A percentile compares a stretch with the other conserved stretches of the same genome.
phyloP scores from a whole-genome alignment of 1,140 invertebrate species.

The Marisa cornuarietis region DNA sequence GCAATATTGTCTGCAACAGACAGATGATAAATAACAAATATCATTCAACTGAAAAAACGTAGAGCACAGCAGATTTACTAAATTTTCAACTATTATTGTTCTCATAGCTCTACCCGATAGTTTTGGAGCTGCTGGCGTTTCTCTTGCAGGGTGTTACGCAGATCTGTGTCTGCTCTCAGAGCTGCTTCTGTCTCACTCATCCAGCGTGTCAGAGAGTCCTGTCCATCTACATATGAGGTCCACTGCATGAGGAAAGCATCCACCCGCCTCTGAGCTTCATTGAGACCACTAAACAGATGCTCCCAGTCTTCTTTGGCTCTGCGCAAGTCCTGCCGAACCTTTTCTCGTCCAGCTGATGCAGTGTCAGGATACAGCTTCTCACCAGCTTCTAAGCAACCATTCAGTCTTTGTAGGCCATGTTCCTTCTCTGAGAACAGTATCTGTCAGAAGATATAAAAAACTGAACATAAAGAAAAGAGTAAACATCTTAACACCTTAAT shows the following conservation, averaged over 20 bases:
- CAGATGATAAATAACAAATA: no score
- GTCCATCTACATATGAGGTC: constrained; percentile 78
- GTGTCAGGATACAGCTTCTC: constrained; percentile 92
- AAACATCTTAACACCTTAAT: no score
- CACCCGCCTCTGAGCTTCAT: constrained; percentile 69
- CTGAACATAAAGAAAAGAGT: no score
- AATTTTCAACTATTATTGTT: constrained; percentile 17
- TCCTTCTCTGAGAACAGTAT: constrained; percentile 84
- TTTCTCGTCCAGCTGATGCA: constrained; percentile 87
- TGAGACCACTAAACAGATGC: constrained; percentile 80
- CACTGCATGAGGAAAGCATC: constrained; percentile 63
- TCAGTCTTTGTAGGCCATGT: constrained; percentile 81
- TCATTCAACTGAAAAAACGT: no score
- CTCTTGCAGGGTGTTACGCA: constrained; percentile 82
- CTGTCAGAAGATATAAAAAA: constrained; percentile 68
- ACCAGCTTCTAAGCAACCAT: constrained; percentile 77
- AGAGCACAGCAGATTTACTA: neutral
- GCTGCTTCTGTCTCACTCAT: constrained; percentile 86
- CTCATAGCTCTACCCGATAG: constrained; percentile 73
- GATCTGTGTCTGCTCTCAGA: constrained; percentile 74
- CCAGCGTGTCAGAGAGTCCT: constrained; percentile 82
- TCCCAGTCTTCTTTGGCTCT: constrained; percentile 82
- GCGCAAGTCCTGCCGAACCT: constrained; percentile 82
- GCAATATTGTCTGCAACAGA: constrained; percentile 74
- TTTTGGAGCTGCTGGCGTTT: constrained; percentile 87